Percentiles rank a stretch among this genome's conserved stretches.
These are phyloP conservation scores for Dendroctonus ponderosae DNA, from an alignment of 1,140 invertebrate genomes.

Conservation along the genomic window DNA sequence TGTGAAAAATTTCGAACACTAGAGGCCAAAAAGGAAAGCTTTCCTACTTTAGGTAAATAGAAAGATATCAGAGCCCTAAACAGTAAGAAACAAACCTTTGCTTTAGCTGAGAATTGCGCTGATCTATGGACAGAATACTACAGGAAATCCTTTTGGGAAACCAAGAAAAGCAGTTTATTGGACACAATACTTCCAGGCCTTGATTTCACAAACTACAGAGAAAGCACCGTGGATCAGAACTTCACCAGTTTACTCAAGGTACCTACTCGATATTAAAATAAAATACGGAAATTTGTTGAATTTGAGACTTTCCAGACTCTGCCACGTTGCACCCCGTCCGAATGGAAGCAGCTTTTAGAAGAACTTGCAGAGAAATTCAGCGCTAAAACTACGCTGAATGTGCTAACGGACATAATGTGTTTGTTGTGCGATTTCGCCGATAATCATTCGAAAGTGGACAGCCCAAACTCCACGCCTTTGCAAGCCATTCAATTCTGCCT, in stretches of 20 bases:
- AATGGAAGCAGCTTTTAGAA: constrained; percentile 41
- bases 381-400: constrained; percentile 28
- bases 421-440: constrained; percentile 40
- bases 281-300: neutral
- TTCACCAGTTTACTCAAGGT: constrained; percentile 39
- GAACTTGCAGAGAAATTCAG: constrained; percentile 31
- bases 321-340: constrained; percentile 38
- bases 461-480: constrained; percentile 24
- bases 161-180: neutral
- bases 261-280: neutral
- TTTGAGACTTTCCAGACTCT: constrained; percentile 39
- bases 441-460: constrained; percentile 36
- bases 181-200: constrained; percentile 17
- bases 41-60: constrained; percentile 5
- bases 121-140: constrained; percentile 30
- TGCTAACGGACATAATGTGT: constrained; percentile 41
- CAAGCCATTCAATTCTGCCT: constrained; percentile 41
- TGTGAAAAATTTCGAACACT: constrained; percentile 1
- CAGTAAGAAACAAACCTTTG: neutral
- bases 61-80: neutral
- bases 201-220: constrained; percentile 13
- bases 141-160: constrained; percentile 7
- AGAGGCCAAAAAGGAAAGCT: constrained; percentile 5
- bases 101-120: constrained; percentile 3
- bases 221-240: constrained; percentile 14